Base-by-base conservation (phyloP, 2,888 invertebrate genomes). In the Heliconius sara region DNA sequence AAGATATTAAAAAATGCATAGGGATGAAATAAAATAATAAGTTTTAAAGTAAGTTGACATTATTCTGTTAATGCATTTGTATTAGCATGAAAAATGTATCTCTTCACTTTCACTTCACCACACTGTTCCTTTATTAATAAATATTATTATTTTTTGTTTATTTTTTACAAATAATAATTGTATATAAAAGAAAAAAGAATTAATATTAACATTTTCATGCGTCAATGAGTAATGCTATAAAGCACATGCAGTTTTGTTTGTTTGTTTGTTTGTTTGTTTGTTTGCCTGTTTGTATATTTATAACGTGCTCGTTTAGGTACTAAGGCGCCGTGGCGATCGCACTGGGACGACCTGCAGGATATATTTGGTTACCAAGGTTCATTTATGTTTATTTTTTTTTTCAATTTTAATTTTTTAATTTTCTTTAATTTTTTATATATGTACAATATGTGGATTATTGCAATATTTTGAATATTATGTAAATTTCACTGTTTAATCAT, bases 271-370 rank as follows among this genome's bases (percentile, higher is more conserved):
- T 66, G 34, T 52, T 0, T 60, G 68, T 66, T 47, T 72, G 30
- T 73, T 67, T 73, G 79, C 47, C 19, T 52, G 72, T 60, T 74
- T 60, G 60, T 76, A 65, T 52, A 27, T n/a, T 76, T 76, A 70
- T 78, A 72, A 72, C 22, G 72, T 16, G 25, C 73, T 79, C 78
- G 73, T 34, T 76, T 80, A 84, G 84, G 84, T 78, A 68, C 79
- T 79, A 82, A 79, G 82, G 70, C 78, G 70, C 84, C 83, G 77
- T 83, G 81, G 90, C 85, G 88, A 82, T 83, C 91, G 77, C 90
- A 91, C 85, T 93, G 93, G 93, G 89, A 88, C 85, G 93, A 93
- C 19, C 86, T 93, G 80, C 88, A 88, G 75, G 91, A 93, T 13
- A 89, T 93, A 88, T 92, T 93, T 88, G 84, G 85, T 78, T 85